A percentile compares a stretch with the other conserved stretches of the same genome.
These are phyloP conservation scores for Petrocephalus sullivani DNA, from an alignment of 2,797 vertebrate species.

Conservation along the genomic window DNA sequence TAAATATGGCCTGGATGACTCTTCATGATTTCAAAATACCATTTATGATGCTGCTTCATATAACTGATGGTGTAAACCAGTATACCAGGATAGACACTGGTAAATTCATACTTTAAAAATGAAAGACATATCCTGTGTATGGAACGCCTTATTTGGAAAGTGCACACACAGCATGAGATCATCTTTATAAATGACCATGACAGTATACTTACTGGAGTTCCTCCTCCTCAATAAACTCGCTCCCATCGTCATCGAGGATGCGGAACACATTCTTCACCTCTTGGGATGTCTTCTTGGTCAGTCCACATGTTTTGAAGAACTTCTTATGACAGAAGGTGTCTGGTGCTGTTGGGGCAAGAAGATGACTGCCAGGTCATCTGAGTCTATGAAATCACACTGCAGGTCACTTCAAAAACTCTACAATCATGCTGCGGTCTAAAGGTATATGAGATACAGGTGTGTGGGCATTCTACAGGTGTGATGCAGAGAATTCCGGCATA, in stretches of 20 bases:
- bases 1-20: background rate
- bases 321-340: conserved; percentile 89
- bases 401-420: background rate
- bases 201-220: conserved; percentile 79
- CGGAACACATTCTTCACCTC: conserved; percentile 84
- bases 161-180: background rate
- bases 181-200: background rate
- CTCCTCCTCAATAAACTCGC: conserved; percentile 84
- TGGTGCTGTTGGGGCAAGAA: conserved; percentile 65
- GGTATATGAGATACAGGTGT: background rate
- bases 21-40: background rate
- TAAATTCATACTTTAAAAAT: background rate
- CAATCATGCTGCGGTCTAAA: background rate
- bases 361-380: background rate
- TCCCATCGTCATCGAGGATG: conserved; percentile 83
- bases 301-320: conserved; percentile 89
- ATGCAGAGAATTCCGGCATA: background rate
- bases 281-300: conserved; percentile 78
- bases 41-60: background rate
- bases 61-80: background rate
- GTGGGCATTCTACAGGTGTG: background rate
- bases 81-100: background rate
- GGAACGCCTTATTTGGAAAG: background rate
- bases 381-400: background rate
- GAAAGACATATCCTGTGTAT: background rate